A percentile compares a stretch with the other conserved stretches of the same genome.
Conservation (phyloP, 2,888 invertebrate genomes). For the Lasioglossum malachurum region DNA sequence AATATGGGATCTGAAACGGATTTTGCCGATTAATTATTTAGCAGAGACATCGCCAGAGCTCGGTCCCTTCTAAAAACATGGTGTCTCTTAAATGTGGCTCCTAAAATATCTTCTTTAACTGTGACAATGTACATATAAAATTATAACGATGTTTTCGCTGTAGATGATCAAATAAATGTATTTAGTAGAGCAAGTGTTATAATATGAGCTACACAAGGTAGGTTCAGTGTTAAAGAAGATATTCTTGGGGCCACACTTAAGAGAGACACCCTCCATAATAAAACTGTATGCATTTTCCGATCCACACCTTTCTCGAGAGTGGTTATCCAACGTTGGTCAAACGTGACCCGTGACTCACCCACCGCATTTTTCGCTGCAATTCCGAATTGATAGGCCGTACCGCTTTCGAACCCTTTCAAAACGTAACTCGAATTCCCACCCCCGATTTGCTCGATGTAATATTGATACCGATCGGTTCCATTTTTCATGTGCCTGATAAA, state of each 20-base stretch:
- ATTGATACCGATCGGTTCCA: conserved; percentile 86
- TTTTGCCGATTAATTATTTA: neutral
- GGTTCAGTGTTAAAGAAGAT: neutral
- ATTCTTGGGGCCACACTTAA: neutral
- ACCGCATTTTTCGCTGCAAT: conserved; percentile 89
- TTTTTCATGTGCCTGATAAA: conserved; percentile 86
- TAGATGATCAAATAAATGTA: too few species aligned
- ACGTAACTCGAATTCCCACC: conserved; percentile 90
- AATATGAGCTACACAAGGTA: too few species aligned
- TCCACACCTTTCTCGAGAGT: conserved; percentile 87
- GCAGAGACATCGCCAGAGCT: neutral
- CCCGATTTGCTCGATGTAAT: conserved; percentile 87
- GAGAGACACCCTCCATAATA: neutral
- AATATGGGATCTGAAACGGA: conserved; percentile 89
- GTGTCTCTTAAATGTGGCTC: neutral
- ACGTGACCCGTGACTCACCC: conserved; percentile 87
- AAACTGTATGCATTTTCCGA: neutral
- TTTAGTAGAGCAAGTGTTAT: too few species aligned
- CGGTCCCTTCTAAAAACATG: neutral
- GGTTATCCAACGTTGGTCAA: conserved; percentile 86
- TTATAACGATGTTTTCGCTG: too few species aligned
- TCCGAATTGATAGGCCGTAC: conserved; percentile 89
- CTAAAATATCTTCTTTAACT: neutral
- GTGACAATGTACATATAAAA: neutral
- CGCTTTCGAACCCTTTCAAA: conserved; percentile 88